Evolutionary conservation across 1,140 invertebrate genomes (phyloP).

Genomic region (Neodiprion fabricii): DNA sequence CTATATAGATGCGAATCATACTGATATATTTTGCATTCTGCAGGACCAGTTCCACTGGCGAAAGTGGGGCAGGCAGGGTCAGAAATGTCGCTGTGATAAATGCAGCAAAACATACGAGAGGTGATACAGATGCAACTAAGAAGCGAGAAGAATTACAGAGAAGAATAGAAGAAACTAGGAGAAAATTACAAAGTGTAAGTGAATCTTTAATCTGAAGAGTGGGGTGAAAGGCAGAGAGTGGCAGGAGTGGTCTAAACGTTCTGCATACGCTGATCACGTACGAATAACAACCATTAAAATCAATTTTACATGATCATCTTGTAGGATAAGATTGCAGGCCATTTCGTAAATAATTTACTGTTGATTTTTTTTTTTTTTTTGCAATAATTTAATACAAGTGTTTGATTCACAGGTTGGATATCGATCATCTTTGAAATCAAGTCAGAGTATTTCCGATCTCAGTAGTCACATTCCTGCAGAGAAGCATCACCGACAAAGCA

Average conservation of each 20-base stretch:
- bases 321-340: constrained; percentile 8
- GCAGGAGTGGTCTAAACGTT: not conserved
- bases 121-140: constrained; percentile 71
- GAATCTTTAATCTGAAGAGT: constrained; percentile 1
- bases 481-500: constrained; percentile 58
- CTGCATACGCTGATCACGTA: no score
- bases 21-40: constrained; percentile 31
- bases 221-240: no score
- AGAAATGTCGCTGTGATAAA: constrained; percentile 64
- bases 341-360: constrained; percentile 21
- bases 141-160: constrained; percentile 84
- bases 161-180: constrained; percentile 85
- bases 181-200: constrained; percentile 88
- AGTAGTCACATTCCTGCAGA: constrained; percentile 65
- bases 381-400: constrained; percentile 14
- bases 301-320: no score
- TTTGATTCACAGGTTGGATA: constrained; percentile 71
- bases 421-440: constrained; percentile 77
- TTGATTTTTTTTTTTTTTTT: constrained; percentile 10
- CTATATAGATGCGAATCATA: not conserved
- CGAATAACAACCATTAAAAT: no score
- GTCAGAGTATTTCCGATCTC: constrained; percentile 82
- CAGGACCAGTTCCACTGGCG: constrained; percentile 50
- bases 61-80: constrained; percentile 42
- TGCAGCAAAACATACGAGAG: constrained; percentile 64